phyloP scores from a whole-genome alignment of 2,888 invertebrate species.

The Cremastinae sp. region DNA sequence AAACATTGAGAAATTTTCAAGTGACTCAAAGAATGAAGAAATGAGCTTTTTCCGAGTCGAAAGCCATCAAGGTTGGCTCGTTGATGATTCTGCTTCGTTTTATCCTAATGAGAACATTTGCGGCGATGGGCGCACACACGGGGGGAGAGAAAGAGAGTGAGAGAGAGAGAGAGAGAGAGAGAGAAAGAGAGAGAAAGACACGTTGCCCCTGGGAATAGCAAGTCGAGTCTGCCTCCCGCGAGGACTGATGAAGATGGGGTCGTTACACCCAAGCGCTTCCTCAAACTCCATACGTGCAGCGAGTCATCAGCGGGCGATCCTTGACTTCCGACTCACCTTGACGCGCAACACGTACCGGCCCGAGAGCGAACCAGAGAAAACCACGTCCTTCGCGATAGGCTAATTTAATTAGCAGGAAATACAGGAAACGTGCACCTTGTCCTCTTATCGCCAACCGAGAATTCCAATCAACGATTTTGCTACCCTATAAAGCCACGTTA shows the following conservation, averaged over 20 bases:
- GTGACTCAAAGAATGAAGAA: no score
- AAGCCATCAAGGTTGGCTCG: constrained; percentile 7
- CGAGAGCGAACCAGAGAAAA: neutral
- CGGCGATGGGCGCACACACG: constrained; percentile 65
- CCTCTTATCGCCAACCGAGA: constrained; percentile 34
- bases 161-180: no score
- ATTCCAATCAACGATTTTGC: constrained; percentile 49
- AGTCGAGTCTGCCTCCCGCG: constrained; percentile 41
- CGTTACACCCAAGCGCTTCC: constrained; percentile 70
- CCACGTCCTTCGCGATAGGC: constrained; percentile 66
- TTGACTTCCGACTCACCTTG: constrained; percentile 47
- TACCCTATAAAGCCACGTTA: constrained; percentile 37
- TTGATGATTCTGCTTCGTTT: constrained; percentile 69
- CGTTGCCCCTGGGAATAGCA: constrained; percentile 75
- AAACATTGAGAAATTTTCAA: no score
- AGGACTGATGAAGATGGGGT: constrained; percentile 72
- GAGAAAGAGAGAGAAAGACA: no score
- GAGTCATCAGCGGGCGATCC: constrained; percentile 28
- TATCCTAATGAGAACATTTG: constrained; percentile 78
- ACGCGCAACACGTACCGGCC: constrained; percentile 10
- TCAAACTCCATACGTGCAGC: constrained; percentile 22
- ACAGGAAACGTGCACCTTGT: constrained; percentile 61
- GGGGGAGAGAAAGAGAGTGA: no score
- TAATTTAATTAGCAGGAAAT: constrained; percentile 75
- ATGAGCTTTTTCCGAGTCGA: constrained; percentile 17